Evolutionary conservation across 2,797 vertebrate genomes (phyloP), one percentile per base, ranked within the genome.

Genomic region (Gallinago stenura): DNA sequence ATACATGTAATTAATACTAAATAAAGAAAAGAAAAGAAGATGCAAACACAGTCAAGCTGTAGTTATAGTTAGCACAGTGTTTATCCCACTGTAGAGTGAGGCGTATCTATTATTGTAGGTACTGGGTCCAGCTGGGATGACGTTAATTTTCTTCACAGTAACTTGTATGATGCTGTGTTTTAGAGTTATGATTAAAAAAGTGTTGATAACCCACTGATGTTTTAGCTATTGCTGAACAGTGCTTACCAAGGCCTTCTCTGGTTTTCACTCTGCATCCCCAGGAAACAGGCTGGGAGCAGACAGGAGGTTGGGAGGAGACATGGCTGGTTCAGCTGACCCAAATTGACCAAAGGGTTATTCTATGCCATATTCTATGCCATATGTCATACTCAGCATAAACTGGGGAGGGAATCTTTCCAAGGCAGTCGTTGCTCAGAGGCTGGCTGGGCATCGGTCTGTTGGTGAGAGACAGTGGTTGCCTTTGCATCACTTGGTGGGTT

Each of bases 171-270:
- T 48, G 53, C 33, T 20, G 19, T 24, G 22, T 2, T 87, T 72
- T 45, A 72, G 28, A 72, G 66, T 45, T 78, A 61, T 22, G n/a
- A 68, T 25, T 77, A 48, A 31, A 57, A 15, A 9, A 48, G 35
- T 30, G 31, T 14, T 56, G 28, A 14, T 50, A 72, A 50, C 46
- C 61, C 9, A 11, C 7, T 0, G 0, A 22, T 46, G 28, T 33
- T 69, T 86, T 31, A 54, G 30, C 56, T 50, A 4, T 46, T 24
- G 70, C 48, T 68, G 35, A 82, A 46, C n/a, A 78, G 37, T 41
- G 37, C 56, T 58, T 50, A 14, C 35, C 61, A 78, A 84, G 15
- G 39, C 16, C 8, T 5, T 3, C 77, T 75, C 28, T 41, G 30
- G 18, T 60, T 89, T 66, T 62, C 50, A 30, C 41, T 30, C 12